Conservation (phyloP, 1,140 invertebrate species). For the Solenopsis invicta region DNA sequence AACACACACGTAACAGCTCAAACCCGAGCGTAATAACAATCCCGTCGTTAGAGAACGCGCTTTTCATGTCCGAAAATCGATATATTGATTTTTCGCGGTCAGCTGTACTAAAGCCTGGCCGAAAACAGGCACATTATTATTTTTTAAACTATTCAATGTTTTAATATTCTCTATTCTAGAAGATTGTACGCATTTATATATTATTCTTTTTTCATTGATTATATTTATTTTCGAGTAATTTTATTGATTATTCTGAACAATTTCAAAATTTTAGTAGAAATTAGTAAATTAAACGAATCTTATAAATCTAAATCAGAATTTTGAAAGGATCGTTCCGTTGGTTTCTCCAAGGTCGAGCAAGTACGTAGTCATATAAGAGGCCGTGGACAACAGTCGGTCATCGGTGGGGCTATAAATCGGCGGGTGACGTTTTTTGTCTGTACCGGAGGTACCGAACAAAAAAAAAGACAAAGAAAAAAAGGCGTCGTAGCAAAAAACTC, state of each 20-base stretch:
- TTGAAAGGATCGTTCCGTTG: conserved; percentile 19
- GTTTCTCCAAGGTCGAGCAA: conserved; percentile 81
- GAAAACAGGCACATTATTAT: not conserved
- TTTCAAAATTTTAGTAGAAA: not conserved
- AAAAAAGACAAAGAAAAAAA: conserved; percentile 75
- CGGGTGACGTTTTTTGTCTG: conserved; percentile 83
- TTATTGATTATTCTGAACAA: not conserved
- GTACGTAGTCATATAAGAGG: conserved; percentile 79
- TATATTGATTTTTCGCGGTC: no score
- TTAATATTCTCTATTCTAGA: not conserved
- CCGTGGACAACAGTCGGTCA: conserved; percentile 85
- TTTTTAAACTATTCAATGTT: not conserved
- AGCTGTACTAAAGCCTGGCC: no score
- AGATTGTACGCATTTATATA: not conserved
- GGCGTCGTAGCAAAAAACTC: conserved; percentile 78
- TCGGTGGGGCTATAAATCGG: conserved; percentile 84
- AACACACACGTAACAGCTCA: no score
- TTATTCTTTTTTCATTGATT: not conserved
- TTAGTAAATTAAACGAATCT: not conserved
- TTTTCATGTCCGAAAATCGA: no score
- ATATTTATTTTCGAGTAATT: not conserved
- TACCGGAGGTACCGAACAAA: conserved; percentile 67
- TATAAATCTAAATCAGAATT: conserved; percentile 21
- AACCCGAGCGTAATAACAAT: no score
- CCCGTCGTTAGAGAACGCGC: no score